Evolutionary conservation across 1,140 invertebrate species (phyloP).

Genomic region (Tribolium madens): DNA sequence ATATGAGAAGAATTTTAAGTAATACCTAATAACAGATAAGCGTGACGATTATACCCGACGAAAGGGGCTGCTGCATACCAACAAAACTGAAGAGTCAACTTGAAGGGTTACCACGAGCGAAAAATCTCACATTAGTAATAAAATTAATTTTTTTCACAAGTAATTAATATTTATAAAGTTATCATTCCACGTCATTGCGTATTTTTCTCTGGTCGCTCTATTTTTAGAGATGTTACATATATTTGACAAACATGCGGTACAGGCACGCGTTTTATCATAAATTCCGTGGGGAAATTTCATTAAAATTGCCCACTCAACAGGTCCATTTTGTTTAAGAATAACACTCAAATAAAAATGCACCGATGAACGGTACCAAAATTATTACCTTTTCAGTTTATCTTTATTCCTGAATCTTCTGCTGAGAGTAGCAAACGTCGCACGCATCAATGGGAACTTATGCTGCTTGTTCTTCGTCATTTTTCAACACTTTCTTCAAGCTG

Average conservation of each 20-base stretch:
- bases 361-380: slow-evolving; percentile 2
- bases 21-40: slow-evolving; percentile 3
- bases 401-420: slow-evolving; percentile 70
- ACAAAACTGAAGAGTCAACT: neutral
- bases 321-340: slow-evolving; percentile 20
- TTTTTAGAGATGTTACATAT: slow-evolving; percentile 22
- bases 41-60: neutral
- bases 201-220: slow-evolving; percentile 28
- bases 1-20: slow-evolving; percentile 17
- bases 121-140: neutral
- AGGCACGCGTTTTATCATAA: slow-evolving; percentile 25
- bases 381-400: slow-evolving; percentile 72
- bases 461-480: slow-evolving; percentile 71
- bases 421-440: slow-evolving; percentile 69
- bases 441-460: slow-evolving; percentile 67
- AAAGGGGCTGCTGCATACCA: slow-evolving; percentile 7
- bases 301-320: slow-evolving; percentile 22
- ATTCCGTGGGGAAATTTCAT: slow-evolving; percentile 14
- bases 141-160: neutral
- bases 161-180: slow-evolving; percentile 30
- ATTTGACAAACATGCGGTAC: slow-evolving; percentile 17
- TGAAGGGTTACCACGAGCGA: too few relatives aligned
- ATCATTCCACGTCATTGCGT: slow-evolving; percentile 7
- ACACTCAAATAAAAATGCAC: neutral
- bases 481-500: slow-evolving; percentile 1